Base-by-base conservation (phyloP, 1,140 invertebrate species). In the Sycophila sp. region DNA sequence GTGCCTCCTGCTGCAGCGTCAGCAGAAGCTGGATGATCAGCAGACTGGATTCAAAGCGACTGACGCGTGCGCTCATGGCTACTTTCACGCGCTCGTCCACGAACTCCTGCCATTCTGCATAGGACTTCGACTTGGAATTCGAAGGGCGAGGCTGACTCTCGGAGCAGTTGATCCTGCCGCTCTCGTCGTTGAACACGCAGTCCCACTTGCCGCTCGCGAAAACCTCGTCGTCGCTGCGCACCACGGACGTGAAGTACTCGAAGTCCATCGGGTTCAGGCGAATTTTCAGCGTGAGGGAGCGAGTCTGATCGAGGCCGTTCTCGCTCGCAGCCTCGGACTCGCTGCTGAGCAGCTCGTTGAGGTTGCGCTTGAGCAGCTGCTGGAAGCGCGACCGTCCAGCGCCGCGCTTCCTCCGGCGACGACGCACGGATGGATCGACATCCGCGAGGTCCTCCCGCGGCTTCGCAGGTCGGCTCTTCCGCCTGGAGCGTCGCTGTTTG, bases 221-320 rank as follows among this genome's bases (percentile, higher is more conserved):
- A 19, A 65, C 40, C 15, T 91, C 90, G 69, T 87, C 87, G 32
- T 90, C 87, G 66, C 89, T 89, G 0, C 88, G 79, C 0, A 89
- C 78, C 0, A 89, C 83, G 0, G 87, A 87, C 26, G 89, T 88
- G 75, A 91, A 91, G 72, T 91, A 91, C 49, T 90, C 88, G 74
- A 91, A 91, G 71, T 91, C 89, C 83, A 90, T 89, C n/a, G 87
- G 86, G 51, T 90, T 88, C 2, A 89, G 75, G 28, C 86, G 83
- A 22, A 91, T 87, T 74, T 89, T 90, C 11, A 91, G 80, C 0
- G 86, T 85, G 38, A 88, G 78, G 0, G 88, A 88, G 2, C 86
- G 84, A 5, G 87, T 75, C 5, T 86, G 83, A 63, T 89, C 86
- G n/a, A 88, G 78, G 8, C 86, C 51, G 8, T n/a, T n/a, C 0